phyloP scores from a whole-genome alignment of 2,797 vertebrate species.

The Oreortyx pictus region DNA sequence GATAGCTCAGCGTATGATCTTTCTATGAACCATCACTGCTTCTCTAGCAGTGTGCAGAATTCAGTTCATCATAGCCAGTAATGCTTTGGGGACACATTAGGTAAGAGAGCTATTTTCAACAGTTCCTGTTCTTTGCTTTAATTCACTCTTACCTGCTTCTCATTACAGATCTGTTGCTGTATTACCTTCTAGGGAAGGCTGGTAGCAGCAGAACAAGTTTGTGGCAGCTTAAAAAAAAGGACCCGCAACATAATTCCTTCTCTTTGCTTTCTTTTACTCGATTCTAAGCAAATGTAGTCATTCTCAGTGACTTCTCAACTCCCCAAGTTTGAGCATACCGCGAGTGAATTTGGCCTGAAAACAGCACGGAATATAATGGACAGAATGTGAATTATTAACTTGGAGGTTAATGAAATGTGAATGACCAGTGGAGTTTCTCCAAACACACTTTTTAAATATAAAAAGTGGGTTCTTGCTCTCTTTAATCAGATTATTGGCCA shows the following conservation, averaged over 20 bases:
- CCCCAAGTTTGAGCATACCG: background rate
- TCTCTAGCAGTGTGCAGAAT: background rate
- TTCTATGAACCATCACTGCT: slow-evolving; percentile 65
- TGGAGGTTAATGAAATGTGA: slow-evolving; percentile 64
- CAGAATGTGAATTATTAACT: slow-evolving; percentile 57
- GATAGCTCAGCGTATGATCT: slow-evolving; percentile 50
- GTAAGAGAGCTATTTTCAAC: slow-evolving; percentile 58
- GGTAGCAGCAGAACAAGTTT: background rate
- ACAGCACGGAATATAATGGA: slow-evolving; percentile 19
- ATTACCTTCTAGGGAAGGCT: background rate
- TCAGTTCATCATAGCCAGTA: slow-evolving; percentile 21
- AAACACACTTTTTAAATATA: slow-evolving; percentile 63
- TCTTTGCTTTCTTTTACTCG: background rate
- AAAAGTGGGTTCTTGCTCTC: slow-evolving; percentile 52
- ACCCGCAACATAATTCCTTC: background rate
- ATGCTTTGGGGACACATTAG: slow-evolving; percentile 15
- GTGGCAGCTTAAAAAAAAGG: background rate
- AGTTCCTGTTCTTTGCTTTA: background rate
- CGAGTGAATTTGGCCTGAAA: slow-evolving; percentile 38
- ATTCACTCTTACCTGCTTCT: background rate
- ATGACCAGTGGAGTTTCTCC: slow-evolving; percentile 67
- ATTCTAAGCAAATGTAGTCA: background rate
- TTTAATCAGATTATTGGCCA: slow-evolving; percentile 69
- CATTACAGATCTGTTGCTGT: background rate
- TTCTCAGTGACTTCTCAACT: slow-evolving; percentile 9